Evolutionary conservation across 1,140 invertebrate species (phyloP).

Genomic region (Chironomus tepperi): DNA sequence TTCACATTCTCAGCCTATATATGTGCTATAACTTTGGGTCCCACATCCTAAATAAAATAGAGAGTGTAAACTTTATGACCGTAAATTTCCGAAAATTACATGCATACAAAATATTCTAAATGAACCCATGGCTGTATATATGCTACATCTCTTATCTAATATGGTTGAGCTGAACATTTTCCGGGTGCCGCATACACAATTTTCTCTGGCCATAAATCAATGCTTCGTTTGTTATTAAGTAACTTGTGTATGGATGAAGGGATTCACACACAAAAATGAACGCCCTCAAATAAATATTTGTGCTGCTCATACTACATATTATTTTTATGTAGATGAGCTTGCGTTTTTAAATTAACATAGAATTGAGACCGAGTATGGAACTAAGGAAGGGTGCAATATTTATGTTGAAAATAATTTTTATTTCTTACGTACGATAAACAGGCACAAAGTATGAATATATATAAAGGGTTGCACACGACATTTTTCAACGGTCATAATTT

Average conservation of each 20-base stretch:
- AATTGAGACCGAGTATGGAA: background rate
- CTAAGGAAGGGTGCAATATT: no score
- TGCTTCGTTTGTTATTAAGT: slow-evolving; percentile 13
- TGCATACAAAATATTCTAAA: background rate
- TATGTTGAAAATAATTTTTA: background rate
- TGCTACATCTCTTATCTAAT: background rate
- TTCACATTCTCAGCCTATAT: background rate
- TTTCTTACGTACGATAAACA: background rate
- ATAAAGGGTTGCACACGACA: background rate
- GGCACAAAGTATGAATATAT: background rate
- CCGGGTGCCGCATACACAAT: background rate
- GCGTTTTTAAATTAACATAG: background rate
- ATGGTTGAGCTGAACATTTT: background rate
- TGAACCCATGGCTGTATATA: background rate
- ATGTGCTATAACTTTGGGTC: background rate
- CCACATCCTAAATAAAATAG: background rate
- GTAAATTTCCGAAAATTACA: slow-evolving; percentile 3
- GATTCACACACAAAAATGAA: no score
- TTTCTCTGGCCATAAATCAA: slow-evolving; percentile 7
- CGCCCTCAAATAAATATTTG: no score
- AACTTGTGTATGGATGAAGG: background rate
- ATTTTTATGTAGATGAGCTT: no score
- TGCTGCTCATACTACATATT: no score
- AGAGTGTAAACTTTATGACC: background rate
- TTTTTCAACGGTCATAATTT: slow-evolving; percentile 22